Conservation (phyloP, 2,113 vertebrate genomes). For the Lepus timidus region DNA sequence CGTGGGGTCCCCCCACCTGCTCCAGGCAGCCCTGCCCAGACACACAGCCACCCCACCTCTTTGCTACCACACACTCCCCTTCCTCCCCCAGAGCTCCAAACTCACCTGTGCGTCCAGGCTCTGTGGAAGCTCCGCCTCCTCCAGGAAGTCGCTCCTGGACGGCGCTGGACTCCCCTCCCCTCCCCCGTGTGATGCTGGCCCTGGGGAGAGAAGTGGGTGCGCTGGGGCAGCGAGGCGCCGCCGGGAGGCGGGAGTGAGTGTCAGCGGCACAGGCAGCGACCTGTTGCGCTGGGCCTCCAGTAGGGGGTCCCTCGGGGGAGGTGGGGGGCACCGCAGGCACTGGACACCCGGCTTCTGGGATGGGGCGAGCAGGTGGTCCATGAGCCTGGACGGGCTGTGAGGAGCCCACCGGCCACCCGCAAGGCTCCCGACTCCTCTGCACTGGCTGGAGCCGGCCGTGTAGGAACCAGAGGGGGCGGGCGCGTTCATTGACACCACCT, state of each 20-base stretch:
- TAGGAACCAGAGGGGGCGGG: slow-evolving; percentile 20
- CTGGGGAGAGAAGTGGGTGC: not conserved
- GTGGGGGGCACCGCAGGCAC: not conserved
- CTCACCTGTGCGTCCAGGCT: not conserved
- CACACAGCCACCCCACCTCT: not conserved
- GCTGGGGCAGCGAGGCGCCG: not conserved
- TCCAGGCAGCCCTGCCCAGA: not conserved
- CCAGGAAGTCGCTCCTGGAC: not conserved
- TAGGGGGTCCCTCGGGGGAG: slow-evolving; percentile 58
- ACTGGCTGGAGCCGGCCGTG: not conserved
- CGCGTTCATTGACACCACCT: slow-evolving; percentile 56
- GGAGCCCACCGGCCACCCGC: not conserved
- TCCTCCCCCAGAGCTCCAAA: not conserved
- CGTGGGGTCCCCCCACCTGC: not conserved
- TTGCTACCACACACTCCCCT: not conserved
- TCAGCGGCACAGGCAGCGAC: not conserved
- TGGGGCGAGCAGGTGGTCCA: not conserved
- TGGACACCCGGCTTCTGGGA: not conserved
- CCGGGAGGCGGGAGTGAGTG: not conserved
- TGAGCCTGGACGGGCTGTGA: not conserved
- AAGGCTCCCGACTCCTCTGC: not conserved
- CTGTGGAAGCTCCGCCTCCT: not conserved
- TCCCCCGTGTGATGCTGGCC: not conserved
- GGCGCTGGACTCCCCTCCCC: not conserved
- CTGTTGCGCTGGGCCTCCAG: slow-evolving; percentile 30